Evolutionary conservation across 1,140 invertebrate genomes (phyloP).

Genomic region (Neodiprion fabricii): DNA sequence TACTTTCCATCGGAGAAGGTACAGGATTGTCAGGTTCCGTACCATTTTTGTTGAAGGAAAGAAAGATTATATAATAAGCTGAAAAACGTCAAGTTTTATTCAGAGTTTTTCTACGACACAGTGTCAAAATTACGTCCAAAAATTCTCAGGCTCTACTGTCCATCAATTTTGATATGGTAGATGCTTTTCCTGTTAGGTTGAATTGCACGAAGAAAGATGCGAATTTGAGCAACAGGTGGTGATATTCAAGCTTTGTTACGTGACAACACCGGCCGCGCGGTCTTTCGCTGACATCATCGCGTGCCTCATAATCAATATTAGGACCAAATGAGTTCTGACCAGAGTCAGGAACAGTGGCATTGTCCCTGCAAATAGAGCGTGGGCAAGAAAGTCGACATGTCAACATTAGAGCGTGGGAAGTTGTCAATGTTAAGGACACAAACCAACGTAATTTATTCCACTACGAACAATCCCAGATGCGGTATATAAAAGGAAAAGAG

Average conservation of each 20-base stretch:
- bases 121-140: not conserved
- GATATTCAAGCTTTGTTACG: not conserved
- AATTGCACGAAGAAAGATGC: too few relatives aligned
- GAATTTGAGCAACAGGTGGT: not conserved
- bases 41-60: constrained; percentile 73
- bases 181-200: too few relatives aligned
- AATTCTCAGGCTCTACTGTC: too few relatives aligned
- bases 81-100: constrained; percentile 42
- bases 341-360: too few relatives aligned
- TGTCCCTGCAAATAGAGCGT: not conserved
- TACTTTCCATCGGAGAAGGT: constrained; percentile 88
- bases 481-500: not conserved
- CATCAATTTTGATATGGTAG: too few relatives aligned
- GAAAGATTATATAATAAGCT: constrained; percentile 92
- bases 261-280: not conserved
- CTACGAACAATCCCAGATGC: not conserved
- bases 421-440: not conserved
- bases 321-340: not conserved
- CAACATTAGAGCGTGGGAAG: not conserved
- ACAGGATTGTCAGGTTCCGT: constrained; percentile 75
- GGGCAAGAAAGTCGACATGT: not conserved
- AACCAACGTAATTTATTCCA: not conserved
- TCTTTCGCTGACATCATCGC: constrained; percentile 1
- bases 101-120: not conserved
- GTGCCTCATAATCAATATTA: not conserved